Evolutionary conservation across 2,113 vertebrate species (phyloP).

Genomic region (Felis chaus): DNA sequence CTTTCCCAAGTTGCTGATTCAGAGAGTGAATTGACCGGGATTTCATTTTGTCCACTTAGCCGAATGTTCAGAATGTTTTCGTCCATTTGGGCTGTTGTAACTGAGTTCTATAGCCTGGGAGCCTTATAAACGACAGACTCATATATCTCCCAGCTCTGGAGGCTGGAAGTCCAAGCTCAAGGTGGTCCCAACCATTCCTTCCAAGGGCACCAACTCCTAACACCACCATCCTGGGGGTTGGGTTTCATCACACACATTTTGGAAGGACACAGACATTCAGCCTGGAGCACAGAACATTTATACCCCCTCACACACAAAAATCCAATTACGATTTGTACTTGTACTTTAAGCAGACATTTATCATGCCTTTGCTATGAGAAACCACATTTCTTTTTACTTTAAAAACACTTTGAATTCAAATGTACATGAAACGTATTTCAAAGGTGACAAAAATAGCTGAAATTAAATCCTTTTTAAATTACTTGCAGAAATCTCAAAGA

Average conservation of each 20-base stretch:
- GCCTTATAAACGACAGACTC: not conserved
- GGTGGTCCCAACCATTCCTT: not conserved
- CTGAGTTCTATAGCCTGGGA: not conserved
- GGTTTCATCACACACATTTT: not conserved
- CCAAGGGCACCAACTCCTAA: not conserved
- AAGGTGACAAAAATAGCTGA: not conserved
- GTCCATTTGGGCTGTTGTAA: not conserved
- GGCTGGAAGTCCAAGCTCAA: not conserved
- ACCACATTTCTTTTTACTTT: not conserved
- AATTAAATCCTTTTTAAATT: slow-evolving; percentile 24
- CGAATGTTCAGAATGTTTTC: too few relatives aligned
- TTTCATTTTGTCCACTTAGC: not conserved
- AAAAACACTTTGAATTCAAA: slow-evolving; percentile 27
- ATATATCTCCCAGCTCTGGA: not conserved
- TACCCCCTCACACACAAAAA: not conserved
- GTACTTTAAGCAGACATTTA: not conserved
- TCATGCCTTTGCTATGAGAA: not conserved
- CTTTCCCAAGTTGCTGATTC: fast-evolving
- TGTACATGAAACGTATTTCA: slow-evolving; percentile 10
- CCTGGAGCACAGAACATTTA: not conserved
- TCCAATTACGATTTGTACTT: not conserved
- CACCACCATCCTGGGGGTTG: fast-evolving
- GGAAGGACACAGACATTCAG: not conserved
- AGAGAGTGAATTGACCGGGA: fast-evolving
- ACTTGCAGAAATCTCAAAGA: slow-evolving; percentile 20